Evolutionary conservation across 2,113 vertebrate species (phyloP).

Genomic region (Prunella fulvescens): DNA sequence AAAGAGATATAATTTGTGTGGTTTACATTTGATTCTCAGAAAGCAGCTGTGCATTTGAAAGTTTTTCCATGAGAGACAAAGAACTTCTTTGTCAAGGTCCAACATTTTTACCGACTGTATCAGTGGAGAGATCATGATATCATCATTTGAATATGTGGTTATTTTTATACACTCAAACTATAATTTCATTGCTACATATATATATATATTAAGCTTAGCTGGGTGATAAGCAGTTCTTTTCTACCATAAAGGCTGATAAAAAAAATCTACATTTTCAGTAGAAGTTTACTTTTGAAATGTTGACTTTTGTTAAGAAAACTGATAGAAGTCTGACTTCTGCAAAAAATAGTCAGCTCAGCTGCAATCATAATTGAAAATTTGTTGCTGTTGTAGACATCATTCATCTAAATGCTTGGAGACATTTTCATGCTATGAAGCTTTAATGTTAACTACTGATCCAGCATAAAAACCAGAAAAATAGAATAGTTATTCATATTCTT

Average conservation of each 20-base stretch:
- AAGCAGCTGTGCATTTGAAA: conserved; percentile 3
- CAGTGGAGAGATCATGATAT: not conserved
- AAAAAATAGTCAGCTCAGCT: not conserved
- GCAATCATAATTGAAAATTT: not conserved
- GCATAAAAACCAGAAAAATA: not conserved
- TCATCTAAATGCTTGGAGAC: not conserved
- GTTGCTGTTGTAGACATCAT: not conserved
- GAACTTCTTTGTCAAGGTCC: not conserved
- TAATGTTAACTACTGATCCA: not conserved
- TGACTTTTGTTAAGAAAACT: not conserved
- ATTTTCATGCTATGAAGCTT: not conserved
- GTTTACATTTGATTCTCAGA: not conserved
- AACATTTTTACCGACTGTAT: not conserved
- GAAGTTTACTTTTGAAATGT: not conserved
- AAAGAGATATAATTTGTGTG: not conserved
- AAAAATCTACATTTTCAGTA: not conserved
- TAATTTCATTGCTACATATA: not conserved
- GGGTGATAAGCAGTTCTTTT: not conserved
- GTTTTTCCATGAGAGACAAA: not conserved
- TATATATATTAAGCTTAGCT: not conserved
- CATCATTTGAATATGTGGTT: not conserved
- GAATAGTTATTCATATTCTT: not conserved
- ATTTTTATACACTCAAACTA: not conserved
- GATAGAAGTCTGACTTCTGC: not conserved
- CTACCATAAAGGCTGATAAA: not conserved